Evolutionary conservation across 2,797 vertebrate species (phyloP), one percentile per base, ranked within the genome.

Genomic region (Ceyx erithaca): DNA sequence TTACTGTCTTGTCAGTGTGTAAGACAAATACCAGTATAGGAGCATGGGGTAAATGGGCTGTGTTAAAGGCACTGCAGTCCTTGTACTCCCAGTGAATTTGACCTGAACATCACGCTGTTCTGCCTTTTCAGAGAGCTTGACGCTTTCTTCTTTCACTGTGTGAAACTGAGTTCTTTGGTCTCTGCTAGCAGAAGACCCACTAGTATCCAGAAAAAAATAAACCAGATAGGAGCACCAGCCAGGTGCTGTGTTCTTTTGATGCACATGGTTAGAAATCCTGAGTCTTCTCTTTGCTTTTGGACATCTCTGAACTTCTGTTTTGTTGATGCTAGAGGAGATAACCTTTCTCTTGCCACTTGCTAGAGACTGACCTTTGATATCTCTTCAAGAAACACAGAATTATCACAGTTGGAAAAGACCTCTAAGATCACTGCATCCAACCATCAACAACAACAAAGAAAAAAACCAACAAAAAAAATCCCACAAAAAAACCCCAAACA

Each of bases 41-140:
- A 45, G 3, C 2, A 0, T 2, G 23, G 62, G 61, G 30, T 6
- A 22, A 67, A 26, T 15, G 17, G 26, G 52, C 45, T 14, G 0
- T 21, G 49, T 19, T 57, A 45, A 45, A 75, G 61, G 33, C n/a
- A 12, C 21, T 46, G 45, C 57, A 49, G 64, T 58, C 48, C 67
- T 73, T 35, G 11, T 22, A 16, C 8, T 73, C 57, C 12, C 58
- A 23, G 61, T 10, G 46, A 61, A 23, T 77, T 82, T 55, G 35
- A 69, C 35, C 28, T 43, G 33, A 70, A 13, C 17, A 2, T 7
- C 2, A 2, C 54, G 43, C 28, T 43, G 21, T 22, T 85, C 57
- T 81, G 19, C 48, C 52, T 73, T 84, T 72, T 52, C 70, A 59
- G 46, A 78, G 2, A 45, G 43, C 37, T 25, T 35, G 40, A 14